Evolutionary conservation across 2,888 invertebrate genomes (phyloP).

Genomic region (Eutolmus rufibarbis): DNA sequence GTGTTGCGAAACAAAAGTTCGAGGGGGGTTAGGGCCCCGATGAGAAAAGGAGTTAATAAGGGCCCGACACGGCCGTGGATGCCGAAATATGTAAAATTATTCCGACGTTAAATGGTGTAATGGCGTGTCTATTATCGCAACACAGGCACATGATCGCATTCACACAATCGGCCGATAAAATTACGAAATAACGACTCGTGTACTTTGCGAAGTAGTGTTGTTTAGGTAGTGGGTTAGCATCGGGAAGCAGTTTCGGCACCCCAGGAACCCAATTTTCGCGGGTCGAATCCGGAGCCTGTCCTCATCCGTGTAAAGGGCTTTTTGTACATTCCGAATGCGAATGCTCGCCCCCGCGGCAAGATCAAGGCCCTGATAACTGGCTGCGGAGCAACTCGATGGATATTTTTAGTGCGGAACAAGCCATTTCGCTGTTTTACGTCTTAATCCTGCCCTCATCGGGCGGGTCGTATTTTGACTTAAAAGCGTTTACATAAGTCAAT

Average conservation of each 20-base stretch:
- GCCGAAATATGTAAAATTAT: slow-evolving; percentile 40
- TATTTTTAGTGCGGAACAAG: slow-evolving; percentile 5
- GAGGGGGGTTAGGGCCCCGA: not conserved
- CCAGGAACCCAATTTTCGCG: not conserved
- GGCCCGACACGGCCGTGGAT: not conserved
- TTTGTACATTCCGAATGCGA: slow-evolving; percentile 21
- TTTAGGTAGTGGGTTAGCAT: not conserved
- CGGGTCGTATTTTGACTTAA: not conserved
- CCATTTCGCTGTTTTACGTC: slow-evolving; percentile 24
- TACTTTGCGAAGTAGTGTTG: slow-evolving; percentile 1
- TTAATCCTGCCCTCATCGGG: not conserved
- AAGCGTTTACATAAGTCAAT: not conserved
- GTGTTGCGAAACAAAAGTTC: not conserved
- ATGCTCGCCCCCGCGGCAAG: not conserved
- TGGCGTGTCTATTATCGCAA: slow-evolving; percentile 45
- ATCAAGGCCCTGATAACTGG: slow-evolving; percentile 5
- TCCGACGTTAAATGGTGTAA: slow-evolving; percentile 42
- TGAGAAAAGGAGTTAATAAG: slow-evolving; percentile 31
- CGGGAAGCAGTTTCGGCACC: not conserved
- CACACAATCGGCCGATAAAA: slow-evolving; percentile 43
- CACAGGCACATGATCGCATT: slow-evolving; percentile 42
- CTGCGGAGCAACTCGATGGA: not conserved
- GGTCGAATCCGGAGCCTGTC: not conserved
- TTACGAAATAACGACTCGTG: slow-evolving; percentile 32
- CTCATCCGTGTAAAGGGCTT: slow-evolving; percentile 8